A percentile compares a stretch with the other conserved stretches of the same genome.
These are phyloP conservation scores for Neofelis nebulosa DNA, from an alignment of 2,113 vertebrate genomes.

Conservation along the genomic window DNA sequence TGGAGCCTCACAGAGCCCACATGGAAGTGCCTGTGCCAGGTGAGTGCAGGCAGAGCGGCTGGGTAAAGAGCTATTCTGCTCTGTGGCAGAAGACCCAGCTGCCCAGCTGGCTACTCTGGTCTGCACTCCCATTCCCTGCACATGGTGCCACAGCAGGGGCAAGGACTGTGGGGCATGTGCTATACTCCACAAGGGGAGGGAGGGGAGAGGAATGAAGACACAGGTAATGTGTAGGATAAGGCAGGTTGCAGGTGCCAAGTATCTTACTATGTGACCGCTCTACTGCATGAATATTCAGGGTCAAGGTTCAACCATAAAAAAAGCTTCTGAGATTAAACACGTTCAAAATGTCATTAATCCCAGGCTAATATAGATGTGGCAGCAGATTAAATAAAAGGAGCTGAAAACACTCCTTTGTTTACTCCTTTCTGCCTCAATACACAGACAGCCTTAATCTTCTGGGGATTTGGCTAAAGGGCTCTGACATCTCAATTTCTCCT, in stretches of 20 bases:
- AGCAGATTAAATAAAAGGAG: background rate
- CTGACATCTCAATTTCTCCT: conserved; percentile 30
- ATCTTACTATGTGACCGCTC: fast-evolving
- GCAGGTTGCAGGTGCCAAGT: background rate
- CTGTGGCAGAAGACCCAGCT: background rate
- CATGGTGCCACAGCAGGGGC: background rate
- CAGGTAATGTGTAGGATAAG: background rate
- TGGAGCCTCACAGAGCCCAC: background rate
- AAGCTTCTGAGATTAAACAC: background rate
- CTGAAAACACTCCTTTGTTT: background rate
- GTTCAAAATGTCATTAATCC: background rate
- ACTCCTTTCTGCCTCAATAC: background rate
- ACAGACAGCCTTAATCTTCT: background rate
- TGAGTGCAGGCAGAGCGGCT: background rate
- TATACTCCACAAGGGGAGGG: no score
- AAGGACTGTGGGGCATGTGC: background rate
- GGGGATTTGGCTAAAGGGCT: conserved; percentile 13
- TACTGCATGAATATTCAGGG: background rate
- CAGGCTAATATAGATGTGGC: background rate
- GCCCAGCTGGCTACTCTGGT: background rate
- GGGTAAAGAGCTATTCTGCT: background rate
- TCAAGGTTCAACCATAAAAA: background rate
- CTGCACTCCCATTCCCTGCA: background rate
- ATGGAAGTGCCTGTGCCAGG: background rate
- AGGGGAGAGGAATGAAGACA: background rate